Base-by-base conservation (phyloP, 1,140 invertebrate genomes). In the Leptinotarsa undecemlineata region DNA sequence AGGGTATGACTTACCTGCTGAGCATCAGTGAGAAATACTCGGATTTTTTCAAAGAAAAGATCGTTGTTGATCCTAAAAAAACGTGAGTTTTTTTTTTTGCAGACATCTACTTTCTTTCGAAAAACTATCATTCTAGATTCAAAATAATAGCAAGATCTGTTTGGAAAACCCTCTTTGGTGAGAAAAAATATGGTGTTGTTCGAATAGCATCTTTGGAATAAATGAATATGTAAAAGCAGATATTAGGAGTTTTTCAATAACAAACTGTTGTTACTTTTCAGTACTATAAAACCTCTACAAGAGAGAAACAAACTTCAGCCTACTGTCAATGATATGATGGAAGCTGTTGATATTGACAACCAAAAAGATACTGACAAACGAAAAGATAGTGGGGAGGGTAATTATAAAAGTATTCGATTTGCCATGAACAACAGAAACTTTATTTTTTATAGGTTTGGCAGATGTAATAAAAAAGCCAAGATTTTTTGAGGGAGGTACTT, bases 401-500 rank as follows among this genome's bases (percentile, higher is more conserved):
- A n/a, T 61, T 61, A 4, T 61, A 17, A 20, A 61, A 20, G 17
- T 61, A 61, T 17, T 19, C 2, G 3, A 4, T 17, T 2, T 6
- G 8, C 26, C 23, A 17, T 26, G 4, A 66, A 66, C 23, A 13
- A 66, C 26, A 21, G 23, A 66, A 66, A 8, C 47, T 42, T 69
- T 47, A 6, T 61, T 48, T 48, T 23, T 67, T 57, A 23, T 19
- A 74, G 74, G 26, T 68, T 68, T 14, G 14, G n/a, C 8, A 20
- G 74, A 75, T 72, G 62, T 77, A n/a, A 74, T 2, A 17, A 61
- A 77, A 48, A 19, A 68, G 20, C 26, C 74, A 20, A 73, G 67
- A n/a, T 75, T 71, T 63, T 77, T 77, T 51, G 67, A 77, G 63
- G 73, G 72, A 3, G 76, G 77, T 5, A 71, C 3, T 19, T 68